Conservation (phyloP, 2,113 vertebrate species). For the Sylvia atricapilla region DNA sequence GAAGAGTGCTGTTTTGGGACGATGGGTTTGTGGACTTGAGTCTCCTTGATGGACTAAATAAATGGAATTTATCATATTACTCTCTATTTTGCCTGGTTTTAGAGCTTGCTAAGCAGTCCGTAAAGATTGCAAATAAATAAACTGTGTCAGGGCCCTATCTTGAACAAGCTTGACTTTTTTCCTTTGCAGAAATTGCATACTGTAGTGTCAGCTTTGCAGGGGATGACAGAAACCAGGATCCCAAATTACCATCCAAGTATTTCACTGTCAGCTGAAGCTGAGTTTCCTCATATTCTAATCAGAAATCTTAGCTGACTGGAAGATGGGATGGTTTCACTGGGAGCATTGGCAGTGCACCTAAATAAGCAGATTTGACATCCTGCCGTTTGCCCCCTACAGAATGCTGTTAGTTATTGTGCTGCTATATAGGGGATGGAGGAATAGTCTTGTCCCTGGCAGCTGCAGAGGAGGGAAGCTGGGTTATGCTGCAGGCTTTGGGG, state of each 20-base stretch:
- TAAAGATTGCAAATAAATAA: neutral
- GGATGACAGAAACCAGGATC: conserved; percentile 24
- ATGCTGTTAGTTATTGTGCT: neutral
- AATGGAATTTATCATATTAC: neutral
- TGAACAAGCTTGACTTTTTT: neutral
- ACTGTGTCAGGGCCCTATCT: neutral
- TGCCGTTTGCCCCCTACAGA: neutral
- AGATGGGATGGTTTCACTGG: neutral
- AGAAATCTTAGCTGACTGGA: neutral
- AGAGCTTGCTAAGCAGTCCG: neutral
- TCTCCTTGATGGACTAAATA: neutral
- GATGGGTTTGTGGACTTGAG: neutral
- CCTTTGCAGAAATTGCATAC: neutral
- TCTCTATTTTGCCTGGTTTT: neutral
- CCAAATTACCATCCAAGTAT: neutral
- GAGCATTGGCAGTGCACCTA: neutral
- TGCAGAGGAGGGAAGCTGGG: neutral
- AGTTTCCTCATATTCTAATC: neutral
- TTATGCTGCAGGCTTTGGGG: neutral
- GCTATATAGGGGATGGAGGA: neutral
- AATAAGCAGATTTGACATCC: neutral
- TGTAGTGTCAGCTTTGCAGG: neutral
- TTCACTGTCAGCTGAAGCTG: neutral
- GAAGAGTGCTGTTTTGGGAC: neutral
- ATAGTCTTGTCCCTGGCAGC: neutral